Percentiles rank a stretch among this genome's conserved stretches.
phyloP scores from a whole-genome alignment of 37 sponge, comb jelly and placozoan genomes.

The Lycopodina hypogea region DNA sequence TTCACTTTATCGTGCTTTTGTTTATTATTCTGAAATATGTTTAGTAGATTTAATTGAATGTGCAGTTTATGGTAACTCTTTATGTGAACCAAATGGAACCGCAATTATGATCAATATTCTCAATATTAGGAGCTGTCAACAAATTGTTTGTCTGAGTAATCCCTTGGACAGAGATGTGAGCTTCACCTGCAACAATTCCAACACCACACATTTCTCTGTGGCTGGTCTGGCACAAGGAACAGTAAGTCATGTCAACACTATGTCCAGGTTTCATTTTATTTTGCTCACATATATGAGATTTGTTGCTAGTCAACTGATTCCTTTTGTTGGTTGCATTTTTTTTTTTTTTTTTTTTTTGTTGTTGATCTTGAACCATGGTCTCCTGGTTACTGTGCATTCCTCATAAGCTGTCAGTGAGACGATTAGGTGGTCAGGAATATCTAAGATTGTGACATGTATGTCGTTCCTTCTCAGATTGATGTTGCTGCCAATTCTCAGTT shows the following conservation, averaged over 20 bases:
- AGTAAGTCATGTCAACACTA: conserved; percentile 24
- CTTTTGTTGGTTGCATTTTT: too few species aligned
- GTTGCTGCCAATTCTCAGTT: conserved; percentile 23
- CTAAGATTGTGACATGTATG: too few species aligned
- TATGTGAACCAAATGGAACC: background rate
- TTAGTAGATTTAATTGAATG: background rate
- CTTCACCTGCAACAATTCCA: conserved; percentile 34
- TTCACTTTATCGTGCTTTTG: too few species aligned
- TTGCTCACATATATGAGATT: too few species aligned
- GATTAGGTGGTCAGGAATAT: too few species aligned
- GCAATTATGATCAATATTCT: background rate
- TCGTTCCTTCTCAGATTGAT: conserved; percentile 23
- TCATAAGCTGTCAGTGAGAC: too few species aligned
- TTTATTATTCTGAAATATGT: too few species aligned
- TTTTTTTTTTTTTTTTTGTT: too few species aligned
- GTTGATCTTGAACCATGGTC: too few species aligned
- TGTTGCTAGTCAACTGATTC: too few species aligned
- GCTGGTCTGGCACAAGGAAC: conserved; percentile 31
- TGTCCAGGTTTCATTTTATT: too few species aligned
- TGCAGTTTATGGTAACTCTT: background rate
- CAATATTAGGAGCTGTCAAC: conserved; percentile 18
- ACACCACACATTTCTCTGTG: conserved; percentile 45
- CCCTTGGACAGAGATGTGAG: conserved; percentile 36
- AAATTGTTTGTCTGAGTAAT: conserved; percentile 34
- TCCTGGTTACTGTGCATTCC: too few species aligned